Conservation (phyloP, 1,140 invertebrate species). For the Macrosteles quadrilineatus region DNA sequence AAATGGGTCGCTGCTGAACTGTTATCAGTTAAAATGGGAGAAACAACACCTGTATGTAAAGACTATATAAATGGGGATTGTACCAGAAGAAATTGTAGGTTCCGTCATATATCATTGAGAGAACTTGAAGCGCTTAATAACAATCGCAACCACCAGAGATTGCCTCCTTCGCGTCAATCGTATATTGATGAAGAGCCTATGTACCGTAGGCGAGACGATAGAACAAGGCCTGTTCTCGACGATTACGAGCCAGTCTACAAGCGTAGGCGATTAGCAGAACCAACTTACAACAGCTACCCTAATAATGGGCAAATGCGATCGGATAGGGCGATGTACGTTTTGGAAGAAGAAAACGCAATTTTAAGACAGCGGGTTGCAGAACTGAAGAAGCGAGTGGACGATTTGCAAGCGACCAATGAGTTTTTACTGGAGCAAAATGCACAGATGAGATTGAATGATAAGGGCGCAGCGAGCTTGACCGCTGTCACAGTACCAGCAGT, state of each 20-base stretch:
- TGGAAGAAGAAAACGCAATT: conserved; percentile 75
- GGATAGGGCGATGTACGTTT: conserved; percentile 43
- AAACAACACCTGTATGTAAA: conserved; percentile 19
- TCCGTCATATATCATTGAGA: conserved; percentile 22
- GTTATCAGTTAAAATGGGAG: not conserved
- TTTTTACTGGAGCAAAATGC: conserved; percentile 81
- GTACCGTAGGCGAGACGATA: conserved; percentile 6
- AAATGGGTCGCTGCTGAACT: conserved; percentile 27
- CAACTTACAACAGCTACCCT: not conserved
- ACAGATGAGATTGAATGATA: conserved; percentile 66
- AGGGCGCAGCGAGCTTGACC: conserved; percentile 55
- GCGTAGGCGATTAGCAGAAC: not conserved
- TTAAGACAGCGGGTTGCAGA: conserved; percentile 72
- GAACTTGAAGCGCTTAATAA: not conserved
- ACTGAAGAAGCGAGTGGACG: conserved; percentile 65
- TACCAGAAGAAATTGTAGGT: conserved; percentile 13
- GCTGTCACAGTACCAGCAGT: conserved; percentile 59
- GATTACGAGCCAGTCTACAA: conserved; percentile 8
- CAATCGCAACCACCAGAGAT: not conserved
- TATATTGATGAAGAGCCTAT: conserved; percentile 2
- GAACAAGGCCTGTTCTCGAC: not conserved
- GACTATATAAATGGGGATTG: conserved; percentile 15
- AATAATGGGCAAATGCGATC: conserved; percentile 34
- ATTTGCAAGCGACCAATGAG: conserved; percentile 67
- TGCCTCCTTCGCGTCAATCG: not conserved